phyloP scores from a whole-genome alignment of 2,888 invertebrate genomes.

The Microchrysa polita region DNA sequence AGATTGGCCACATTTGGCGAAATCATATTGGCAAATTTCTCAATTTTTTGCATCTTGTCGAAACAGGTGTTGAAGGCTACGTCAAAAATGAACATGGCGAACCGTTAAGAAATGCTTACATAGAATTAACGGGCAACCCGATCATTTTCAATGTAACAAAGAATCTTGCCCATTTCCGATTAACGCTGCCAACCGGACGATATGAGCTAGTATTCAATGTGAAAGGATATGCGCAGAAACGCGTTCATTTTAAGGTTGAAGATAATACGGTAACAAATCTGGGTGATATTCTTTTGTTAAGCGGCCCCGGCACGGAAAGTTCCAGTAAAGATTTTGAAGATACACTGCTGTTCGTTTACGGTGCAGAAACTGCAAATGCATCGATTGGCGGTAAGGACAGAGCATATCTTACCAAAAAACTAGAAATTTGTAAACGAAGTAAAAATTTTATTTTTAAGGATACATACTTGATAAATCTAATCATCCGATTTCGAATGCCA shows the following conservation, averaged over 20 bases:
- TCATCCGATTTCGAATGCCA: slow-evolving; percentile 68
- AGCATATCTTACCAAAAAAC: background rate
- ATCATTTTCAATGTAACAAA: slow-evolving; percentile 71
- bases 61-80: slow-evolving; percentile 77
- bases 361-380: slow-evolving; percentile 7
- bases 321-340: background rate
- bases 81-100: slow-evolving; percentile 73
- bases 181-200: slow-evolving; percentile 75
- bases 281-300: slow-evolving; percentile 49
- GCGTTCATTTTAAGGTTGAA: slow-evolving; percentile 60
- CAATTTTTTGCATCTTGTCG: slow-evolving; percentile 70
- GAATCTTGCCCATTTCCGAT: slow-evolving; percentile 77
- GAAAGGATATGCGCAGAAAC: slow-evolving; percentile 69
- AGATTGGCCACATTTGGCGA: slow-evolving; percentile 78
- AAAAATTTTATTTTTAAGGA: slow-evolving; percentile 60
- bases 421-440: background rate
- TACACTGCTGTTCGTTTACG: slow-evolving; percentile 19
- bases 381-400: slow-evolving; percentile 49
- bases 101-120: slow-evolving; percentile 76
- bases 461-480: slow-evolving; percentile 70
- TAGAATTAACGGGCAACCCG: slow-evolving; percentile 72
- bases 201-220: slow-evolving; percentile 72
- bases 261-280: slow-evolving; percentile 55
- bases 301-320: slow-evolving; percentile 1
- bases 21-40: slow-evolving; percentile 73